These are phyloP conservation scores for Drosophila asahinai DNA, from an alignment of 1,140 invertebrate species.

Conservation along the genomic window DNA sequence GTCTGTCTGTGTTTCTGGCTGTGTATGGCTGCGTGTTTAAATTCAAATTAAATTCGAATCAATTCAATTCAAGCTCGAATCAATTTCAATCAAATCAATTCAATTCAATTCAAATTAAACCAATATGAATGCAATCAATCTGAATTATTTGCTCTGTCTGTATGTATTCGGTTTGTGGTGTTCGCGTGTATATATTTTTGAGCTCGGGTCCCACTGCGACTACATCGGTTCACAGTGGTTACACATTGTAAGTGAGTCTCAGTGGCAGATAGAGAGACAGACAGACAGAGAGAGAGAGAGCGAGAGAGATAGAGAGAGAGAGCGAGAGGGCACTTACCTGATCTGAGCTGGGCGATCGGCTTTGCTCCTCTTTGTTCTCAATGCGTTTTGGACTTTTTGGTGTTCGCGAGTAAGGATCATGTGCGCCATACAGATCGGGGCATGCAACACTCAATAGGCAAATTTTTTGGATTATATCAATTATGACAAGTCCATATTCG, in stretches of 20 bases:
- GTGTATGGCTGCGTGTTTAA: constrained; percentile 25
- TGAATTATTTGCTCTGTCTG: constrained; percentile 11
- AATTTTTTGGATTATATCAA: constrained; percentile 96
- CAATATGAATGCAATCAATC: not conserved
- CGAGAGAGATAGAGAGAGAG: constrained; percentile 29
- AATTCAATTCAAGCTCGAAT: constrained; percentile 13
- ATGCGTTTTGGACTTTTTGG: constrained; percentile 92
- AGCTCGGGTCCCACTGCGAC: constrained; percentile 12
- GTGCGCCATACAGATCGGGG: constrained; percentile 94
- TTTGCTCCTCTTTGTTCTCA: constrained; percentile 89
- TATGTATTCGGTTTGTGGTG: constrained; percentile 9
- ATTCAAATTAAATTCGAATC: constrained; percentile 17
- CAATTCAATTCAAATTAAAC: constrained; percentile 7
- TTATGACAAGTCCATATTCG: constrained; percentile 96
- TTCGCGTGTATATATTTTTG: constrained; percentile 17
- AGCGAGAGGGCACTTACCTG: constrained; percentile 89
- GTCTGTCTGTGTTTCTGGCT: constrained; percentile 44
- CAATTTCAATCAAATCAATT: not conserved
- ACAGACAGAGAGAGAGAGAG: constrained; percentile 28
- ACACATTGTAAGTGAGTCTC: constrained; percentile 18
- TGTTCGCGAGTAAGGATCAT: constrained; percentile 94
- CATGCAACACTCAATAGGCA: constrained; percentile 94
- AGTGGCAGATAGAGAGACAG: constrained; percentile 39
- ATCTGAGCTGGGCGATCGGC: constrained; percentile 95
- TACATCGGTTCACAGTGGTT: constrained; percentile 19